Percentiles rank a stretch among this genome's conserved stretches.
Conservation (phyloP, 2,888 invertebrate genomes). For the Lampropteryx suffumata region DNA sequence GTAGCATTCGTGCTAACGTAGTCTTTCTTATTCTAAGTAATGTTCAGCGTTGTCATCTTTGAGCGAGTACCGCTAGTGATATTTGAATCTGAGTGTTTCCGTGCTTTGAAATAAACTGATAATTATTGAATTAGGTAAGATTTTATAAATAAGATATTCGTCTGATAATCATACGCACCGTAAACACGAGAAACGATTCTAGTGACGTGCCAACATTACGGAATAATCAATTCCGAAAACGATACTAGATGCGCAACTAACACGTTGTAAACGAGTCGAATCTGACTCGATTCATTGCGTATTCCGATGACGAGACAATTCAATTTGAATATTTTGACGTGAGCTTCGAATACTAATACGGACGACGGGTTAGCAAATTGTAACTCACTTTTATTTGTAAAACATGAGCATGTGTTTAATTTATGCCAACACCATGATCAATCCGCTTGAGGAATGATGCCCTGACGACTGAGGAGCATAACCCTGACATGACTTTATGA, state of each 20-base stretch:
- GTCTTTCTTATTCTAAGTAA: too few relatives aligned
- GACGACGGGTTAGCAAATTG: constrained; percentile 70
- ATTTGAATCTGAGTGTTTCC: too few relatives aligned
- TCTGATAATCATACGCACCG: neutral
- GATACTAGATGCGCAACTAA: constrained; percentile 51
- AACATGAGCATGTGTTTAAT: constrained; percentile 33
- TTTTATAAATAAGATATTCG: too few relatives aligned
- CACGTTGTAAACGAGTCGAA: constrained; percentile 56
- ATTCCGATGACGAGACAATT: constrained; percentile 68
- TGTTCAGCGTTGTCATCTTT: too few relatives aligned
- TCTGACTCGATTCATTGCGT: constrained; percentile 53
- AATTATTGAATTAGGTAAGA: too few relatives aligned
- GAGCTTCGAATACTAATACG: constrained; percentile 64
- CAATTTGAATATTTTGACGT: constrained; percentile 77
- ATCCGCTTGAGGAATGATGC: too few relatives aligned
- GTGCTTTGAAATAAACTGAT: too few relatives aligned
- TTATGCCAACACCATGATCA: too few relatives aligned
- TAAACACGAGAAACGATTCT: constrained; percentile 33
- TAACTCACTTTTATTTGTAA: constrained; percentile 64
- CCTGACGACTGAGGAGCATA: too few relatives aligned
- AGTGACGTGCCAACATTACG: constrained; percentile 37
- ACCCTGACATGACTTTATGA: too few relatives aligned
- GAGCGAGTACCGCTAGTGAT: too few relatives aligned
- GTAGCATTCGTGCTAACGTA: too few relatives aligned
- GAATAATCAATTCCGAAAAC: constrained; percentile 54